Percentiles rank a stretch among this genome's conserved stretches.
Conservation (phyloP, 2,113 vertebrate genomes). For the Bostrychus sinensis region DNA sequence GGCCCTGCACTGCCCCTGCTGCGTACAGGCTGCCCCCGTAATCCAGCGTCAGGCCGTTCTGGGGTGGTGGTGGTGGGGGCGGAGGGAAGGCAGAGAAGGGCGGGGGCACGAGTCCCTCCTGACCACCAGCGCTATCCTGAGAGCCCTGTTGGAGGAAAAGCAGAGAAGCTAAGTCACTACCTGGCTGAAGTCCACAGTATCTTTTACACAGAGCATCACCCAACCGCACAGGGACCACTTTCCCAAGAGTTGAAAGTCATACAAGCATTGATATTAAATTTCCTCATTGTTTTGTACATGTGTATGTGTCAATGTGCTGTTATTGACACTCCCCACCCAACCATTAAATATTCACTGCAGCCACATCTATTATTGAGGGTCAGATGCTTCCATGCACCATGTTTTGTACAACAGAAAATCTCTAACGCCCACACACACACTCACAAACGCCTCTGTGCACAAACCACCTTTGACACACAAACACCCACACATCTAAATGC, state of each 20-base stretch:
- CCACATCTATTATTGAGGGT: slow-evolving; percentile 81
- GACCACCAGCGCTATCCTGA: slow-evolving; percentile 79
- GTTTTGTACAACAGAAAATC: slow-evolving; percentile 64
- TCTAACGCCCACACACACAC: slow-evolving; percentile 62
- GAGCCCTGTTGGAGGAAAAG: slow-evolving; percentile 69
- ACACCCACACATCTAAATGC: slow-evolving; percentile 66
- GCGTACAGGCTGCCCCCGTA: slow-evolving; percentile 78
- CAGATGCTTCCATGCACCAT: slow-evolving; percentile 66
- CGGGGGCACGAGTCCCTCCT: slow-evolving; percentile 80
- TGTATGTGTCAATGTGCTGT: slow-evolving; percentile 23
- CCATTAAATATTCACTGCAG: slow-evolving; percentile 79
- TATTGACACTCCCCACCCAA: slow-evolving; percentile 41
- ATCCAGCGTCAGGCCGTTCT: slow-evolving; percentile 82
- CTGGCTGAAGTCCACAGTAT: slow-evolving; percentile 37
- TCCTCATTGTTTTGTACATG: slow-evolving; percentile 36
- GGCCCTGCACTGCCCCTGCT: slow-evolving; percentile 76
- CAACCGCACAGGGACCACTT: slow-evolving; percentile 41
- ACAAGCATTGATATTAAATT: slow-evolving; percentile 64
- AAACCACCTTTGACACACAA: slow-evolving; percentile 61
- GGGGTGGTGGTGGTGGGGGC: slow-evolving; percentile 81
- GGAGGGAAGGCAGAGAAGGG: slow-evolving; percentile 81
- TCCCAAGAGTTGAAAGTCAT: slow-evolving; percentile 48
- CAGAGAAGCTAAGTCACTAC: slow-evolving; percentile 32
- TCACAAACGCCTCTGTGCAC: slow-evolving; percentile 60
- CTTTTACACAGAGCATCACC: slow-evolving; percentile 52